Evolutionary conservation across 2,888 invertebrate species (phyloP), one percentile per base, ranked within the genome.

Genomic region (Uropetala carovei): DNA sequence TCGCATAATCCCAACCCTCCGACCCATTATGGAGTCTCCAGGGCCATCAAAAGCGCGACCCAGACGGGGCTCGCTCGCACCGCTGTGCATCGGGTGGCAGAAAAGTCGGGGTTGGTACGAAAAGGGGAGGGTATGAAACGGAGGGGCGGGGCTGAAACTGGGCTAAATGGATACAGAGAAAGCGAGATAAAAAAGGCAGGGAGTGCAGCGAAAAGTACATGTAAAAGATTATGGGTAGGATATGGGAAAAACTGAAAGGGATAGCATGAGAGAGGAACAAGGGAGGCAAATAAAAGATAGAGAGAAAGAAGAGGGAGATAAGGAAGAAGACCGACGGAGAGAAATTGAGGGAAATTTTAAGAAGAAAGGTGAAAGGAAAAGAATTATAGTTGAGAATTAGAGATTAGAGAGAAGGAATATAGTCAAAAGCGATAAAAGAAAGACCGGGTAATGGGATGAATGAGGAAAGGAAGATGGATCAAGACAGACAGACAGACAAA

Each of bases 41-140:
- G 43, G 43, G 43, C 22, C 75, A 75, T 75, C 75, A 75, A 75
- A 75, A 75, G 75, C 22, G 75, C 27, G 75, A 75, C 75, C 75
- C 75, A 75, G 75, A 75, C 75, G 75, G 27, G 14, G 22, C 1
- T 43, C 43, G 43, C 43, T 68, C 8, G 68, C 68, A 68, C 68
- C n/a, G 68, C 68, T 43, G 43, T 43, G 43, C 43, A 43, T 43
- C 43, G 43, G 43, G 43, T 3, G 43, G 43, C 43, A 5, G 43
- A 43, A 43, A 43, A 43, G 43, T 43, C 43, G 43, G 43, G 43
- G 43, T 43, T 64, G 64, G 64, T 68, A 68, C 68, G 18, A 68
- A 18, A 27, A 22, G 43, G 5, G n/a, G n/a, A n/a, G n/a, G n/a
- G n/a, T n/a, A n/a, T n/a, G n/a, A n/a, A n/a, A n/a, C n/a, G n/a